These are phyloP conservation scores for Ammodytes marinus DNA, from an alignment of 2,113 vertebrate species.

Conservation along the genomic window DNA sequence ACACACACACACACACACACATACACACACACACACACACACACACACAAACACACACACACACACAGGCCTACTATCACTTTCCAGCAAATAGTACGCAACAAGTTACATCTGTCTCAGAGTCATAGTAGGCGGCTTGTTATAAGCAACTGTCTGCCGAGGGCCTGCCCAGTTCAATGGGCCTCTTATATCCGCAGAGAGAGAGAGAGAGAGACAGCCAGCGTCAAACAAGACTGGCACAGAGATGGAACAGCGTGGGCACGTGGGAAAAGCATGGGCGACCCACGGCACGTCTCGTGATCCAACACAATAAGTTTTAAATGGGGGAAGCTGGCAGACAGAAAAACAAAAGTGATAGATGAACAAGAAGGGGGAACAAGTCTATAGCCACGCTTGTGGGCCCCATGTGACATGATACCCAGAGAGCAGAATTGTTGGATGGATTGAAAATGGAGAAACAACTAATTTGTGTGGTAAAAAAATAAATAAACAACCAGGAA, in stretches of 20 bases:
- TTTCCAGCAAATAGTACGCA: constrained; percentile 53
- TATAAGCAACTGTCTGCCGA: constrained; percentile 63
- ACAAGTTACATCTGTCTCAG: constrained; percentile 70
- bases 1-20: constrained; percentile 24
- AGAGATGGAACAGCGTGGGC: constrained; percentile 72
- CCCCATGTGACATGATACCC: background rate
- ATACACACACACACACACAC: constrained; percentile 23
- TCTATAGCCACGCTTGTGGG: background rate
- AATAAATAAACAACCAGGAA: background rate
- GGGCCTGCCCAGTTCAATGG: constrained; percentile 67
- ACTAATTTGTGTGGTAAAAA: background rate
- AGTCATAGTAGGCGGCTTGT: constrained; percentile 73
- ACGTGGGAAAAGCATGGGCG: constrained; percentile 79
- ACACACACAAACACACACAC: constrained; percentile 18
- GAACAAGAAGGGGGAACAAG: background rate
- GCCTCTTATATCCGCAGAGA: constrained; percentile 64
- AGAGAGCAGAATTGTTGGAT: background rate
- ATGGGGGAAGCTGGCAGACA: constrained; percentile 25
- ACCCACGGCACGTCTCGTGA: constrained; percentile 64
- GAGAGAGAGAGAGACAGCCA: constrained; percentile 12
- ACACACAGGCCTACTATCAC: constrained; percentile 61
- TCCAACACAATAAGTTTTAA: constrained; percentile 61
- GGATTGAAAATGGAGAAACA: constrained; percentile 4
- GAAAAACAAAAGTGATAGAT: constrained; percentile 36
- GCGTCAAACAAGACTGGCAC: constrained; percentile 76